A percentile compares a stretch with the other conserved stretches of the same genome.
Conservation (phyloP, 2,113 vertebrate species). For the Misgurnus mizolepis region DNA sequence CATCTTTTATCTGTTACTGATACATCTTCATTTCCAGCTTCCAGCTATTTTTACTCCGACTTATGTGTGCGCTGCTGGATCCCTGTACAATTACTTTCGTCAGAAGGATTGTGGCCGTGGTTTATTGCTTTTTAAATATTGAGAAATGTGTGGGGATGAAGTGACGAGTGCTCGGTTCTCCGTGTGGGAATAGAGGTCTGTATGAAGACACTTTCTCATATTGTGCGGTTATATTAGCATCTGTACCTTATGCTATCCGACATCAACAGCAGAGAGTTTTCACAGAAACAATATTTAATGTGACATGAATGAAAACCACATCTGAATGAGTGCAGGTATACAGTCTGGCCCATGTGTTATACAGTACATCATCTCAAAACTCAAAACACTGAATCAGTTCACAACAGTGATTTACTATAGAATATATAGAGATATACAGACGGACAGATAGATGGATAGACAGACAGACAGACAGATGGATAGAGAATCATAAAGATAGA, state of each 20-base stretch:
- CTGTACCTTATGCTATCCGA: slow-evolving; percentile 33
- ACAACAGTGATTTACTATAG: no score
- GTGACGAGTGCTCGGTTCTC: background rate
- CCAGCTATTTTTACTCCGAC: slow-evolving; percentile 9
- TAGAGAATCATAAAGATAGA: no score
- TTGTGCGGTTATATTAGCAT: slow-evolving; percentile 44
- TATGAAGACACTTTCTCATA: slow-evolving; percentile 14
- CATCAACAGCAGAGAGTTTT: background rate
- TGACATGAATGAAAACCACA: slow-evolving; percentile 8
- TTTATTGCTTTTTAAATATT: slow-evolving; percentile 48
- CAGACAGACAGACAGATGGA: no score
- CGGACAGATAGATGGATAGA: no score
- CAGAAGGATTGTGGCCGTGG: slow-evolving; percentile 21
- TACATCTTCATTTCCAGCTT: slow-evolving; percentile 34
- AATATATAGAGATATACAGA: no score
- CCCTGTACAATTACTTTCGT: slow-evolving; percentile 36
- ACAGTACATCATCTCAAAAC: no score
- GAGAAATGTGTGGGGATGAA: slow-evolving; percentile 25
- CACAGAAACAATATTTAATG: background rate
- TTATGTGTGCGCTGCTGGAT: background rate
- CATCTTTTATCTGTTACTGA: background rate
- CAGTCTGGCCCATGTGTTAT: no score
- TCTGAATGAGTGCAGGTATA: background rate
- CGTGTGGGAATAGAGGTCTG: slow-evolving; percentile 6
- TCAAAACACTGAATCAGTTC: no score